Evolutionary conservation across 2,113 vertebrate genomes (phyloP), one percentile per base, ranked within the genome.

Genomic region (Pterocles burchelli): DNA sequence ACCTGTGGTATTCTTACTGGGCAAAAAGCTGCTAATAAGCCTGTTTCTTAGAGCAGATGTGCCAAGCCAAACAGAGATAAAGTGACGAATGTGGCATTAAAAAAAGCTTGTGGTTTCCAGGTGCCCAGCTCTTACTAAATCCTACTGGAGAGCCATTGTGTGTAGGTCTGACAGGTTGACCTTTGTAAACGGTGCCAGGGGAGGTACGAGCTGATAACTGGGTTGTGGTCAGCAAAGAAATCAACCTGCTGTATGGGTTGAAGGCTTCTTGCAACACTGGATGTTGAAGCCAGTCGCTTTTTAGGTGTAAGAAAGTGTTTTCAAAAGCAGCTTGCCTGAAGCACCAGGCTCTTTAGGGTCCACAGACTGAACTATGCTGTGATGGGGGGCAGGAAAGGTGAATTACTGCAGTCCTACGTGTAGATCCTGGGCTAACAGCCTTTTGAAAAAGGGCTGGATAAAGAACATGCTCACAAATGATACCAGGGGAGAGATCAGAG

Each of bases 41-140:
- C 67, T n/a, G 2, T 63, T 72, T 57, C 77, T 82, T n/a, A 31
- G 58, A 81, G 38, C 13, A 48, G 25, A 45, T 54, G 36, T 77
- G 70, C 65, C 36, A 72, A 72, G 46, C 36, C 81, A 88, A 91
- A 85, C 85, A 77, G 9, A 80, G 89, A 91, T 89, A 68, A 95
- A 68, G 84, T 2, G 12, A 49, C 18, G 46, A 29, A 84, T 2
- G 7, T 63, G 29, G 48, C 58, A 8, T 55, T 76, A 15, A 31
- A 49, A 49, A 36, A 62, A 43, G 36, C 57, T 58, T 70, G 38
- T 73, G 26, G 26, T 91, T 73, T 84, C 51, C 83, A 19, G 3
- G 76, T 61, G 89, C 48, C 43, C 62, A 31, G 61, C 24, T 85
- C 61, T 82, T 67, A 36, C 13, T 19, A 14, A 89, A 55, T 33